Evolutionary conservation across 2,888 invertebrate species (phyloP).

Genomic region (Elgonia sp.): DNA sequence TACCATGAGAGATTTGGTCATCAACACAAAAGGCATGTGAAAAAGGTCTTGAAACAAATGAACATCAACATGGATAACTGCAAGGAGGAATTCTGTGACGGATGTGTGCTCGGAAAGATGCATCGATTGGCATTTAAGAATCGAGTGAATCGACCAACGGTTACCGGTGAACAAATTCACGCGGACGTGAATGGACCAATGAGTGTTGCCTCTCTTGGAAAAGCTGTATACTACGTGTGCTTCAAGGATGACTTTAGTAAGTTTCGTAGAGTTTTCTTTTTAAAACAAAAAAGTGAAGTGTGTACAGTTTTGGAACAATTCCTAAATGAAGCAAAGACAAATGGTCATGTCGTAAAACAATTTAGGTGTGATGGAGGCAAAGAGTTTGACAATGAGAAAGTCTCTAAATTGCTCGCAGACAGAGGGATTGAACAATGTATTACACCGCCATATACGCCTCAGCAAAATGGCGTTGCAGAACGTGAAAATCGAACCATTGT

Average conservation of each 20-base stretch:
- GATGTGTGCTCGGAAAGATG: constrained; percentile 78
- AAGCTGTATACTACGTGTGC: constrained; percentile 67
- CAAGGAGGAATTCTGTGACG: constrained; percentile 77
- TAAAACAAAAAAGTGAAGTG: constrained; percentile 52
- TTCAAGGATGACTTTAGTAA: constrained; percentile 73
- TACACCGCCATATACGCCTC: too few relatives aligned
- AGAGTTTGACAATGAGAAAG: too few relatives aligned
- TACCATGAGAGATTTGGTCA: constrained; percentile 83
- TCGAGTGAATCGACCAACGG: constrained; percentile 44
- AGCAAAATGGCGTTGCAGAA: too few relatives aligned
- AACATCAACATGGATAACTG: constrained; percentile 78
- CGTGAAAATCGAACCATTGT: constrained; percentile 71
- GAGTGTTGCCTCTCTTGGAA: constrained; percentile 45
- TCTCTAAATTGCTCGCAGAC: too few relatives aligned
- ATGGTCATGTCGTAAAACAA: too few relatives aligned
- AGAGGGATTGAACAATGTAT: too few relatives aligned
- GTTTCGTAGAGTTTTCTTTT: constrained; percentile 65
- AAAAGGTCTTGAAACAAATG: constrained; percentile 77
- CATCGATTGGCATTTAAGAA: constrained; percentile 80
- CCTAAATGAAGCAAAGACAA: too few relatives aligned
- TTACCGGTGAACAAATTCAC: constrained; percentile 68
- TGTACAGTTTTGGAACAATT: too few relatives aligned
- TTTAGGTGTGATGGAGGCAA: too few relatives aligned
- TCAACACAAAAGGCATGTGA: constrained; percentile 81
- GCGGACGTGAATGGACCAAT: constrained; percentile 76